Conservation (phyloP, 2,113 vertebrate species). For the Tyto alba region DNA sequence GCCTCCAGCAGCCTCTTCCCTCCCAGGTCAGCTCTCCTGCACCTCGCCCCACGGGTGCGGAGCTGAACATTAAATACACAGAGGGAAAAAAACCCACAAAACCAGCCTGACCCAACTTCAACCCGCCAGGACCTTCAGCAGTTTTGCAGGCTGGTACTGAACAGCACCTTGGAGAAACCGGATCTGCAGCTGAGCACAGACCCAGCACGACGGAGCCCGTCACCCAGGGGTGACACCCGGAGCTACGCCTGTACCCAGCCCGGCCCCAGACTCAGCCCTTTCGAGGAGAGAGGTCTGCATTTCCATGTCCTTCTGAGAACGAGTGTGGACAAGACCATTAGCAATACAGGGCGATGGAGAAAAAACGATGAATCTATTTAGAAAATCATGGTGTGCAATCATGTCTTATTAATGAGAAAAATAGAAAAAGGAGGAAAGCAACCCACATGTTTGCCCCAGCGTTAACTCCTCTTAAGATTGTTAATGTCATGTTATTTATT, state of each 20-base stretch:
- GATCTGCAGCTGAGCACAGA: not conserved
- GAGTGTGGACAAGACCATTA: not conserved
- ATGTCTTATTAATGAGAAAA: not conserved
- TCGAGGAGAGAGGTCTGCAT: not conserved
- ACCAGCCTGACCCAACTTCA: not conserved
- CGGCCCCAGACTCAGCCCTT: accelerated
- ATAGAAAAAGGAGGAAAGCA: not conserved
- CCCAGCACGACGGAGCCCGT: accelerated
- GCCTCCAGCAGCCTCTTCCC: accelerated
- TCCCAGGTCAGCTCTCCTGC: accelerated
- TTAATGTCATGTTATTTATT: not conserved
- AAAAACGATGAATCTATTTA: not conserved
- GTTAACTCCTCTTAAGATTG: not conserved
- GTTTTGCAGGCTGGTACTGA: not conserved
- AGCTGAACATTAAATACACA: not conserved
- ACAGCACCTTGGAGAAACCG: not conserved
- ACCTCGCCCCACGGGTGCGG: accelerated
- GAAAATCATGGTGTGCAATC: not conserved
- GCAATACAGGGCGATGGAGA: not conserved
- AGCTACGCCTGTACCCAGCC: accelerated
- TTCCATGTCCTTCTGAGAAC: not conserved
- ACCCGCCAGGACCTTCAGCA: not conserved
- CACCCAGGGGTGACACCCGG: accelerated
- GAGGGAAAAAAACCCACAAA: not conserved
- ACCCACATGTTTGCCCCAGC: not conserved